Conservation (phyloP, 2,888 invertebrate genomes). For the Rhimphoctona megacephalus region DNA sequence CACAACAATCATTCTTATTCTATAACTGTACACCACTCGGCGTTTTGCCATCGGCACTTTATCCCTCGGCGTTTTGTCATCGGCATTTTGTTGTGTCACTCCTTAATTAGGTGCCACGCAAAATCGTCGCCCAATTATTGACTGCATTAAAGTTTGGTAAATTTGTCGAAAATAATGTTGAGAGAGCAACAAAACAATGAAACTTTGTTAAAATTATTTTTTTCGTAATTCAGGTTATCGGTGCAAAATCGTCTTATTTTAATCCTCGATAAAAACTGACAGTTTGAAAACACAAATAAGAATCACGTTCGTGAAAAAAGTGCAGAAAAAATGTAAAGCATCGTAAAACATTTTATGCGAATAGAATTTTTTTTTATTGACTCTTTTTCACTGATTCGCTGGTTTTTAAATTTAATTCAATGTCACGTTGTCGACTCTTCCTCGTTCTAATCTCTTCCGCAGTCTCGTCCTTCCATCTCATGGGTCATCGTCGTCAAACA, state of each 20-base stretch:
- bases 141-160: not conserved
- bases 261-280: not conserved
- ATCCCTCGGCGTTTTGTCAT: too few species aligned
- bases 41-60: too few species aligned
- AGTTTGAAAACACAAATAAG: not conserved
- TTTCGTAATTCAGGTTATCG: not conserved
- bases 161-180: not conserved
- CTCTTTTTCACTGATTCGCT: not conserved
- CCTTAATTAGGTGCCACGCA: too few species aligned
- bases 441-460: conserved; percentile 37
- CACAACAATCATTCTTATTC: too few species aligned
- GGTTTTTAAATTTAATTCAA: not conserved
- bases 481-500: conserved; percentile 58
- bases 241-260: too few species aligned
- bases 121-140: too few species aligned
- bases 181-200: not conserved
- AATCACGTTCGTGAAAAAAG: not conserved
- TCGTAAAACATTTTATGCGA: not conserved
- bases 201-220: not conserved
- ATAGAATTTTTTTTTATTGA: not conserved
- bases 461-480: conserved; percentile 21
- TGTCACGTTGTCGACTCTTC: conserved; percentile 21
- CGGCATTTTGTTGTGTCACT: too few species aligned
- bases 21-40: too few species aligned
- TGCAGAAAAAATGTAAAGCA: not conserved